Evolutionary conservation across 1,140 invertebrate genomes (phyloP).

Genomic region (Uloborus diversus): DNA sequence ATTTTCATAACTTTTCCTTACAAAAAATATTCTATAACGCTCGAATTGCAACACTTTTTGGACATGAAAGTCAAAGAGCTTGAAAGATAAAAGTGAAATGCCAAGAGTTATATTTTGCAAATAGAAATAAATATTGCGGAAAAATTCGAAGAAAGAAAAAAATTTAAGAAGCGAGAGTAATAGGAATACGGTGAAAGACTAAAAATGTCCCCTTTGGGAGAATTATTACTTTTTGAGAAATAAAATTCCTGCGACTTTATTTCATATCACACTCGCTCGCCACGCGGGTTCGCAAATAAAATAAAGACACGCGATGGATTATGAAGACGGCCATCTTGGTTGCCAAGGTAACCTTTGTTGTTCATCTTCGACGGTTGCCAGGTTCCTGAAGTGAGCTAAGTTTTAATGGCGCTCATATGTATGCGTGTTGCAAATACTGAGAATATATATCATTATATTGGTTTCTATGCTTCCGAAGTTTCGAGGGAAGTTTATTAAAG

Average conservation of each 20-base stretch:
- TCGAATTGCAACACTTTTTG: too few relatives aligned
- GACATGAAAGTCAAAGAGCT: too few relatives aligned
- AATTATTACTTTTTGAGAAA: conserved; percentile 37
- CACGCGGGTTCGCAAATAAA: conserved; percentile 14
- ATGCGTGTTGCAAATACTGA: conserved; percentile 38
- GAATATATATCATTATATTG: conserved; percentile 40
- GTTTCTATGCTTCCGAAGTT: conserved; percentile 8
- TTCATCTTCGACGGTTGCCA: conserved; percentile 46
- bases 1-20: too few relatives aligned
- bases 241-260: conserved; percentile 35
- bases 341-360: conserved; percentile 41
- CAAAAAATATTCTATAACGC: too few relatives aligned
- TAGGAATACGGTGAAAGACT: neutral
- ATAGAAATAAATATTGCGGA: too few relatives aligned
- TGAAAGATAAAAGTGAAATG: too few relatives aligned
- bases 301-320: conserved; percentile 43
- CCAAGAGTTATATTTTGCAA: too few relatives aligned
- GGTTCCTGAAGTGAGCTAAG: conserved; percentile 22
- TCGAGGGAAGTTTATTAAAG: conserved; percentile 29
- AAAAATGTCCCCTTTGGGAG: neutral
- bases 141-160: too few relatives aligned
- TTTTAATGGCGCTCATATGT: conserved; percentile 47
- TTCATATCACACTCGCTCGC: conserved; percentile 9
- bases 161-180: too few relatives aligned
- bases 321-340: conserved; percentile 43